Conservation (phyloP, 2,888 invertebrate species). For the Drosophila siamana region DNA sequence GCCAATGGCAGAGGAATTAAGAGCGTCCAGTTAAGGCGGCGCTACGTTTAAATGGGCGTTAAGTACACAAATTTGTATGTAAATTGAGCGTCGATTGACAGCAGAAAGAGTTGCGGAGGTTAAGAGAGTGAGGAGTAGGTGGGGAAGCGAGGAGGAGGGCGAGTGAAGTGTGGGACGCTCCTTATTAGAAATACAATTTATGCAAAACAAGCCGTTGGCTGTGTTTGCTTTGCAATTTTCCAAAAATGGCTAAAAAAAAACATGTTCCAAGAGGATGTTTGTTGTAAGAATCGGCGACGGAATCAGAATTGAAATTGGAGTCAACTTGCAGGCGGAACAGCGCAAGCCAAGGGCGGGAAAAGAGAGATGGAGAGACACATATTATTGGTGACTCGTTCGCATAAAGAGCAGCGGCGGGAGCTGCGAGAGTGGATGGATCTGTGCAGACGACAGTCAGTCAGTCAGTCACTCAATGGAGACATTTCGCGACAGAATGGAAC, state of each 20-base stretch:
- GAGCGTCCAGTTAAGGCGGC: slow-evolving; percentile 15
- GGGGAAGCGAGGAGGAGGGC: not conserved
- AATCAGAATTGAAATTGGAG: slow-evolving; percentile 60
- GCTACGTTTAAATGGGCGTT: slow-evolving; percentile 27
- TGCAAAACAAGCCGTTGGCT: slow-evolving; percentile 53
- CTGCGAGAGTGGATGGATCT: slow-evolving; percentile 34
- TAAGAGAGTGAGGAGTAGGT: too few relatives aligned
- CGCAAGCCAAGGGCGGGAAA: not conserved
- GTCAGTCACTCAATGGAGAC: slow-evolving; percentile 64
- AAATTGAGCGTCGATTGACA: slow-evolving; percentile 34
- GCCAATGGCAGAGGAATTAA: not conserved
- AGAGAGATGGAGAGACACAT: slow-evolving; percentile 19
- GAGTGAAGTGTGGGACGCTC: slow-evolving; percentile 1
- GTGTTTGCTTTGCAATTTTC: slow-evolving; percentile 48
- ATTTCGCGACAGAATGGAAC: slow-evolving; percentile 73
- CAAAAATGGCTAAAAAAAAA: not conserved
- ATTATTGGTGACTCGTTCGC: slow-evolving; percentile 55
- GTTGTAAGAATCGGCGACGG: slow-evolving; percentile 20
- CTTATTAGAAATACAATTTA: slow-evolving; percentile 53
- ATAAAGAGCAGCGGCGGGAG: not conserved
- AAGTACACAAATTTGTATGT: slow-evolving; percentile 51
- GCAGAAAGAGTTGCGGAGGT: slow-evolving; percentile 31
- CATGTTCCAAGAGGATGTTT: slow-evolving; percentile 13
- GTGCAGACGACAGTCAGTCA: slow-evolving; percentile 58
- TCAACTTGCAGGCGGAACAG: slow-evolving; percentile 38